A percentile compares a stretch with the other conserved stretches of the same genome.
Evolutionary conservation across 2,797 vertebrate genomes (phyloP).

Genomic region (Phalloptychus januarius): DNA sequence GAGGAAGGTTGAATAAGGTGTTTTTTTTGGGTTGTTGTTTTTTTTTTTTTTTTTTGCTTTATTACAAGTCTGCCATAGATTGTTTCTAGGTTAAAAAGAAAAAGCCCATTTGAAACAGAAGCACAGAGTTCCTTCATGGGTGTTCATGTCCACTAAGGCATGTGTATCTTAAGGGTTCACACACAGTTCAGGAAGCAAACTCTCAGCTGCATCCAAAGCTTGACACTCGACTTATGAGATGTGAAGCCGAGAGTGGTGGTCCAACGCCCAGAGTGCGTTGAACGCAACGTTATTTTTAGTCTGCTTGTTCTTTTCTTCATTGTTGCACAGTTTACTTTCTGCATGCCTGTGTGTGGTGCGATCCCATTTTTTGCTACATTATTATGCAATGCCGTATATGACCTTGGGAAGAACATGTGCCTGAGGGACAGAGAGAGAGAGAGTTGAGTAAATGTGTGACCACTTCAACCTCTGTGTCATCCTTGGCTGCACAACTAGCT

Average conservation of each 20-base stretch:
- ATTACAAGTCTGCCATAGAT: constrained; percentile 55
- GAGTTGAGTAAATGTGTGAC: constrained; percentile 74
- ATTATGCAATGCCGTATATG: constrained; percentile 76
- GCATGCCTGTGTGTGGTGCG: constrained; percentile 37
- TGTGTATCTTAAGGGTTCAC: constrained; percentile 44
- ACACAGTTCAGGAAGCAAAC: constrained; percentile 39
- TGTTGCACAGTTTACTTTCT: constrained; percentile 53
- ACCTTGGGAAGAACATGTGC: constrained; percentile 76
- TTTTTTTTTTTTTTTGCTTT: constrained; percentile 31
- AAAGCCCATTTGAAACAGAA: constrained; percentile 24
- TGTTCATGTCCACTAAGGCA: constrained; percentile 47
- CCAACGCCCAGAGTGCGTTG: constrained; percentile 55
- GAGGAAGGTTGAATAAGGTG: constrained; percentile 54
- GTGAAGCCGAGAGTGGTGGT: constrained; percentile 61
- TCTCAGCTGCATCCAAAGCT: constrained; percentile 35
- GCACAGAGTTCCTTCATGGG: constrained; percentile 24
- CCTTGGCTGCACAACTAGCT: constrained; percentile 73
- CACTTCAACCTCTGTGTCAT: constrained; percentile 76
- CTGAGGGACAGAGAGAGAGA: constrained; percentile 60
- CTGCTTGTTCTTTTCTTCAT: constrained; percentile 48
- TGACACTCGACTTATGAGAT: constrained; percentile 47
- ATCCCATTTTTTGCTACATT: constrained; percentile 34
- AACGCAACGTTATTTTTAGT: constrained; percentile 70
- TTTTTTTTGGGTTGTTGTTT: constrained; percentile 49
- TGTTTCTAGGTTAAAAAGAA: constrained; percentile 39